Evolutionary conservation across 1,140 invertebrate species (phyloP).

Genomic region (Drosophila littoralis): DNA sequence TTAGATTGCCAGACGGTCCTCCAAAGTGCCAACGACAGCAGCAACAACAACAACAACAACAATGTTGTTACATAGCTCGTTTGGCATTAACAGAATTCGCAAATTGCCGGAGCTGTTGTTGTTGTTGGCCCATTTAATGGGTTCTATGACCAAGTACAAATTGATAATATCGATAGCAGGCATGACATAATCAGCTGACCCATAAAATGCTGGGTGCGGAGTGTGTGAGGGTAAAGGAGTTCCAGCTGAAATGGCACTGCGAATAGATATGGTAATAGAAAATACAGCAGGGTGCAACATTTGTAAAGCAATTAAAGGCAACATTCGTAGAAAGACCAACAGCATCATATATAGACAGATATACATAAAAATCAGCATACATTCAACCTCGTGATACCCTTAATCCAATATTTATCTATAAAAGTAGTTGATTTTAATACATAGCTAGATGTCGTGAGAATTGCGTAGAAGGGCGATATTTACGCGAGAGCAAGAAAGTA

Average conservation of each 20-base stretch:
- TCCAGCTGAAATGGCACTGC: neutral
- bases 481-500: too few species aligned
- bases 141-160: constrained; percentile 12
- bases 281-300: constrained; percentile 1
- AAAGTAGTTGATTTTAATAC: too few species aligned
- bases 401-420: too few species aligned
- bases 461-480: too few species aligned
- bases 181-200: constrained; percentile 21
- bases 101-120: constrained; percentile 15
- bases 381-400: too few species aligned
- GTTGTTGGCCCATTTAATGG: constrained; percentile 17
- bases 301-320: constrained; percentile 31
- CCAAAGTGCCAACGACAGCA: constrained; percentile 1
- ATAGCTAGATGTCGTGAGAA: too few species aligned
- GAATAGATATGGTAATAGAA: neutral
- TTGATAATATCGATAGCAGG: constrained; percentile 36
- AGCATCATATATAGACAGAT: neutral
- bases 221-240: too few species aligned
- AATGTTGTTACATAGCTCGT: constrained; percentile 43
- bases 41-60: constrained; percentile 31
- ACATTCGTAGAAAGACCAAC: constrained; percentile 1
- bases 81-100: constrained; percentile 25
- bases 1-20: constrained; percentile 19
- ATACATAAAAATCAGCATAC: too few species aligned
- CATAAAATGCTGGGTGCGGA: neutral